Evolutionary conservation across 2,888 invertebrate genomes (phyloP).

Genomic region (Drosophila neotestacea): DNA sequence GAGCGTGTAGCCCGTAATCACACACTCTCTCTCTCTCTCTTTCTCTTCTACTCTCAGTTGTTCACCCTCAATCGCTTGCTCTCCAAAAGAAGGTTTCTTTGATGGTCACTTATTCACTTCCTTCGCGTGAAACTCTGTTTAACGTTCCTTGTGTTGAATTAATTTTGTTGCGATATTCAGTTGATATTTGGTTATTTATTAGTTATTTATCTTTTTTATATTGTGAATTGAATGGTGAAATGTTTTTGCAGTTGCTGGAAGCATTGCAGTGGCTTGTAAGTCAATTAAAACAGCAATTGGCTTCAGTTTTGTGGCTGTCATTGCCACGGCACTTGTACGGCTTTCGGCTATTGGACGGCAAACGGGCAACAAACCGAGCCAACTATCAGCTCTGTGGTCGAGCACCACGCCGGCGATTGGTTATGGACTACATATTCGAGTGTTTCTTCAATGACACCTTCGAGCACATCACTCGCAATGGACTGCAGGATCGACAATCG

Average conservation of each 20-base stretch:
- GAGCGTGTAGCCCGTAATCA: neutral
- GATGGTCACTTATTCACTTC: conserved; percentile 25
- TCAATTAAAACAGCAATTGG: conserved; percentile 73
- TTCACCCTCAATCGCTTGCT: conserved; percentile 34
- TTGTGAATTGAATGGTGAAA: conserved; percentile 26
- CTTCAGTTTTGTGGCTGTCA: conserved; percentile 56
- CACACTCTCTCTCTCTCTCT: neutral
- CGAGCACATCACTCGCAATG: conserved; percentile 89
- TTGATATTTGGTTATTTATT: conserved; percentile 8
- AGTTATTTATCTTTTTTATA: neutral
- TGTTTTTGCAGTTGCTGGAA: conserved; percentile 66
- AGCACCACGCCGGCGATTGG: conserved; percentile 52
- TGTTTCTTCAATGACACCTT: conserved; percentile 92
- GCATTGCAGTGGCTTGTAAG: conserved; percentile 63
- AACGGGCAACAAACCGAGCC: conserved; percentile 49
- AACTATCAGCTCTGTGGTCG: conserved; percentile 51
- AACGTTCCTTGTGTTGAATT: conserved; percentile 15
- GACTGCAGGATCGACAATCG: conserved; percentile 90
- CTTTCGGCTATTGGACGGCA: conserved; percentile 56
- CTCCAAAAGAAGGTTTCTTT: conserved; percentile 1
- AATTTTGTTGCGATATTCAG: neutral
- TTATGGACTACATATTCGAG: conserved; percentile 92
- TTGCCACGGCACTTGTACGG: conserved; percentile 64
- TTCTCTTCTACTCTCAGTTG: neutral
- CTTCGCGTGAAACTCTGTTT: conserved; percentile 30